These are phyloP conservation scores for Tenthredo amoena DNA, from an alignment of 2,888 invertebrate genomes.

Conservation along the genomic window DNA sequence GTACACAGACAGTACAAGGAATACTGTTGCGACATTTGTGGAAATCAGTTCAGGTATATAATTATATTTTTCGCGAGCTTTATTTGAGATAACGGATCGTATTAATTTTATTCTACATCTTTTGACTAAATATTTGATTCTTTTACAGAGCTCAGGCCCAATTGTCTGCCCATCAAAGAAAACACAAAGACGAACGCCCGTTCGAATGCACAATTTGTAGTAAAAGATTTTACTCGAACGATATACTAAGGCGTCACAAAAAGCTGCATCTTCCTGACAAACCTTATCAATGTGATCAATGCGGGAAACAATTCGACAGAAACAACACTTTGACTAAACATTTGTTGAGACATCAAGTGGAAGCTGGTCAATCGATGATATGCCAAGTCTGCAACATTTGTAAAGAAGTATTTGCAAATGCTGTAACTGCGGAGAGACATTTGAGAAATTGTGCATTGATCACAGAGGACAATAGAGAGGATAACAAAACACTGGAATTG, in stretches of 20 bases:
- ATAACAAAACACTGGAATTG: slow-evolving; percentile 35
- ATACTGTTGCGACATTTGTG: slow-evolving; percentile 59
- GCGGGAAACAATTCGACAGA: slow-evolving; percentile 54
- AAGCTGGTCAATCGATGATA: slow-evolving; percentile 1
- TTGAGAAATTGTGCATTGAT: slow-evolving; percentile 13
- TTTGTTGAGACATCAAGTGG: slow-evolving; percentile 52
- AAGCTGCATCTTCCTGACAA: slow-evolving; percentile 54
- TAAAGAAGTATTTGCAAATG: slow-evolving; percentile 51
- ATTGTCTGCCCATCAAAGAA: slow-evolving; percentile 57
- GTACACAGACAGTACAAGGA: slow-evolving; percentile 53
- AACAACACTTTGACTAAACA: slow-evolving; percentile 53
- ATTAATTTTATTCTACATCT: neutral
- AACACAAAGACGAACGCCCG: slow-evolving; percentile 60
- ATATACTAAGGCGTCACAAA: slow-evolving; percentile 56
- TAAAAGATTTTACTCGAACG: slow-evolving; percentile 59
- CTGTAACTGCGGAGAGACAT: neutral
- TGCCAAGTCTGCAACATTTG: slow-evolving; percentile 53
- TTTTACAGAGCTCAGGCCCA: slow-evolving; percentile 54
- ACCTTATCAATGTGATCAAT: slow-evolving; percentile 53
- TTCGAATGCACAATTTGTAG: slow-evolving; percentile 59
- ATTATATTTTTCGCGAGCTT: neutral
- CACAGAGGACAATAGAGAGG: neutral
- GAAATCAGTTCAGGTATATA: slow-evolving; percentile 56
- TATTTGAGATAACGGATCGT: neutral
- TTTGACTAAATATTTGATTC: neutral